A percentile compares a stretch with the other conserved stretches of the same genome.
phyloP scores from a whole-genome alignment of 2,888 invertebrate species.

The Chloromyia formosa region DNA sequence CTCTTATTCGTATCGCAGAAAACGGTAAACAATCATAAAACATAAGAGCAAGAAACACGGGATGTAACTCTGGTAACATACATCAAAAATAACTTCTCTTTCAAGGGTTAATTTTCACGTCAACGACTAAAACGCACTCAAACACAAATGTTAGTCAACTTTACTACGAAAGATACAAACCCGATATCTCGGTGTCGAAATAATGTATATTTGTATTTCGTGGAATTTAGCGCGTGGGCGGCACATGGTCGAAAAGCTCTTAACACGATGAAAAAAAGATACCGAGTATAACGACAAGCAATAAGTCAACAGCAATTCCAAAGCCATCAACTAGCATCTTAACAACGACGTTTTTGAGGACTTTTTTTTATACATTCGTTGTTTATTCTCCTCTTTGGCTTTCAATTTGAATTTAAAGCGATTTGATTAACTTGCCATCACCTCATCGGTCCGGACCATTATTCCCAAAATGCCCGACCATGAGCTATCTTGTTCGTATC shows the following conservation, averaged over 20 bases:
- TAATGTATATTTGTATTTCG: slow-evolving; percentile 18
- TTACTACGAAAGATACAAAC: not conserved
- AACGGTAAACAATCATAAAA: too few relatives aligned
- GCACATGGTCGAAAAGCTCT: slow-evolving; percentile 38
- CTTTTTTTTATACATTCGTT: too few relatives aligned
- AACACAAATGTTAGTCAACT: not conserved
- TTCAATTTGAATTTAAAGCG: slow-evolving; percentile 39
- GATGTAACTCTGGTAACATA: too few relatives aligned
- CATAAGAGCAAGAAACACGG: too few relatives aligned
- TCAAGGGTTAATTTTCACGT: not conserved
- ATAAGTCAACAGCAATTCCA: slow-evolving; percentile 26
- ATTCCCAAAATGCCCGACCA: too few relatives aligned
- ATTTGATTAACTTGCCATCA: slow-evolving; percentile 30
- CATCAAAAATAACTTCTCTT: too few relatives aligned
- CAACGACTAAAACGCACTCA: not conserved
- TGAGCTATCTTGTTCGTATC: too few relatives aligned
- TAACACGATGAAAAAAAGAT: not conserved
- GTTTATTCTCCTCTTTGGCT: not conserved
- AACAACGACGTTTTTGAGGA: slow-evolving; percentile 6
- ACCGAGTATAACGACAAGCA: not conserved
- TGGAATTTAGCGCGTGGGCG: slow-evolving; percentile 42
- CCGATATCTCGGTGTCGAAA: slow-evolving; percentile 25
- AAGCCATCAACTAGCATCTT: slow-evolving; percentile 38
- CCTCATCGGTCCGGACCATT: not conserved
- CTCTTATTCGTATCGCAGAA: too few relatives aligned